A percentile compares a stretch with the other conserved stretches of the same genome.
Evolutionary conservation across 2,113 vertebrate species (phyloP).

Genomic region (Bos indicus): DNA sequence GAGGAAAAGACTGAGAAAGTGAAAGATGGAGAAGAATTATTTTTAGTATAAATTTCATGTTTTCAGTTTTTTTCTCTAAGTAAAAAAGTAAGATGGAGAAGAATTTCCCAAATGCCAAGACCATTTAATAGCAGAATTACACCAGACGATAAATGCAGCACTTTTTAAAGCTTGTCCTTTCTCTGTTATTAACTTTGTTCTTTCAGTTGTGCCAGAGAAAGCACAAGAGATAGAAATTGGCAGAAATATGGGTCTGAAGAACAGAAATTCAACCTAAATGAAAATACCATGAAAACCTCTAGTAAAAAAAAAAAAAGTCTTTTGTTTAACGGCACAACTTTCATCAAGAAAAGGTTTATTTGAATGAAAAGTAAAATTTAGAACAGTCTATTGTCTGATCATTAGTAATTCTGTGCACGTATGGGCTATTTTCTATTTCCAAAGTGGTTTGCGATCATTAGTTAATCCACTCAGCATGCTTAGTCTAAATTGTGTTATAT

Average conservation of each 20-base stretch:
- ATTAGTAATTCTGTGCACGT: constrained; percentile 37
- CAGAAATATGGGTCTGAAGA: constrained; percentile 69
- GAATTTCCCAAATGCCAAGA: constrained; percentile 74
- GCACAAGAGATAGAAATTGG: constrained; percentile 72
- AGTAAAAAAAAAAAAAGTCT: constrained; percentile 27
- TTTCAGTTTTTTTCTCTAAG: constrained; percentile 57
- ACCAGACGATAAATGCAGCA: constrained; percentile 70
- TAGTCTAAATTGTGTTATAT: constrained; percentile 58
- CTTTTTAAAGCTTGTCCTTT: constrained; percentile 74
- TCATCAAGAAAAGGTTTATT: constrained; percentile 59
- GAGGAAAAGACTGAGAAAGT: neutral
- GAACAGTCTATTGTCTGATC: constrained; percentile 57
- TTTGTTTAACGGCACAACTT: constrained; percentile 63
- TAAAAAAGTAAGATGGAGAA: constrained; percentile 72
- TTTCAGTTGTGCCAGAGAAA: constrained; percentile 76
- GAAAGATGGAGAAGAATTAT: constrained; percentile 18
- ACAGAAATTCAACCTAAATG: constrained; percentile 70
- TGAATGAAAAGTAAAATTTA: constrained; percentile 70
- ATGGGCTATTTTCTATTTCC: constrained; percentile 60
- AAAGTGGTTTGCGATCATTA: constrained; percentile 68
- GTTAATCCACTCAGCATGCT: constrained; percentile 69
- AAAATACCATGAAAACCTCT: constrained; percentile 67
- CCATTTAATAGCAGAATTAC: constrained; percentile 80
- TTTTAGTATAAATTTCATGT: constrained; percentile 64
- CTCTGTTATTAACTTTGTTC: constrained; percentile 80